Percentiles rank a stretch among this genome's conserved stretches.
These are phyloP conservation scores for Eueides isabella DNA, from an alignment of 1,140 invertebrate species.

Conservation along the genomic window DNA sequence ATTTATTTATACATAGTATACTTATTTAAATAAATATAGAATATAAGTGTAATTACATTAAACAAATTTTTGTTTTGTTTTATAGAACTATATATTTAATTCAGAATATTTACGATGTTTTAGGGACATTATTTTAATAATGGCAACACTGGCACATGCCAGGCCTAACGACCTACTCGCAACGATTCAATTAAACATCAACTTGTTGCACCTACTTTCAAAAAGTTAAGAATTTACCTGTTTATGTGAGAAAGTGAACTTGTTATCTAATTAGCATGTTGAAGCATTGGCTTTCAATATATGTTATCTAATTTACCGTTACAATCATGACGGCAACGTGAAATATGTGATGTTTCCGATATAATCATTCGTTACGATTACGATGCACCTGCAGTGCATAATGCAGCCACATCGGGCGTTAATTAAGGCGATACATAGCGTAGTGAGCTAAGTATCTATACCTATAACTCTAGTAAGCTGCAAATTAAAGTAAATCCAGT, in stretches of 20 bases:
- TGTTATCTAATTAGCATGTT: constrained; percentile 62
- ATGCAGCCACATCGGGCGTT: constrained; percentile 54
- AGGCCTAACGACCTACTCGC: constrained; percentile 47
- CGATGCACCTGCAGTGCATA: constrained; percentile 73
- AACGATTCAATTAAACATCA: constrained; percentile 42
- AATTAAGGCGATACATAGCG: constrained; percentile 47
- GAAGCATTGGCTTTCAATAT: constrained; percentile 47
- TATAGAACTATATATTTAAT: no score
- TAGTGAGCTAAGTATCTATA: constrained; percentile 48
- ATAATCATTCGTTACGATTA: constrained; percentile 61
- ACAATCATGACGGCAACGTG: constrained; percentile 53
- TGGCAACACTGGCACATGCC: constrained; percentile 18
- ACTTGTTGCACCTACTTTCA: constrained; percentile 79
- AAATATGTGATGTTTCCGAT: constrained; percentile 64
- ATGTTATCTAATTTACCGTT: constrained; percentile 71
- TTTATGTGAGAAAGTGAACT: constrained; percentile 74
- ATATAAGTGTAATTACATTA: no score
- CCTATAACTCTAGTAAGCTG: constrained; percentile 54
- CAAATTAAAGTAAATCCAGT: constrained; percentile 58
- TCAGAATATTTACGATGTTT: no score
- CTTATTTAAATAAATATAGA: no score
- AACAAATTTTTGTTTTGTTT: no score
- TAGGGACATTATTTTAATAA: not conserved
- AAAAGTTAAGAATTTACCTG: constrained; percentile 66
- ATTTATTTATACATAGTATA: no score